Conservation (phyloP, 2,797 vertebrate genomes). For the Malacoctenus gilli region DNA sequence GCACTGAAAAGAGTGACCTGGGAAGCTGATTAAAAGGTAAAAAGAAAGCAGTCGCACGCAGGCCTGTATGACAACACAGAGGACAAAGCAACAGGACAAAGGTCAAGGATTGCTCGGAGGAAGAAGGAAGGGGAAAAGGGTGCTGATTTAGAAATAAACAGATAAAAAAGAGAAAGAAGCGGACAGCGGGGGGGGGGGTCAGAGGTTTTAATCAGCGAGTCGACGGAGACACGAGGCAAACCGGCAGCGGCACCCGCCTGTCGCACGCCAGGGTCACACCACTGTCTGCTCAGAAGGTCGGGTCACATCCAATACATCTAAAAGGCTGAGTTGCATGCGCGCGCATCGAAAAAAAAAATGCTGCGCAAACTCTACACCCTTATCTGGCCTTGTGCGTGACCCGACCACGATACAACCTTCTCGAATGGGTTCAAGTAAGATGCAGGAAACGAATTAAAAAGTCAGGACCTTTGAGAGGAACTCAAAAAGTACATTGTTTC, state of each 20-base stretch:
- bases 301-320: slow-evolving; percentile 56
- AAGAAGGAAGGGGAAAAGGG: slow-evolving; percentile 65
- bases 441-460: slow-evolving; percentile 10
- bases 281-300: slow-evolving; percentile 53
- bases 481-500: slow-evolving; percentile 41
- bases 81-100: slow-evolving; percentile 58
- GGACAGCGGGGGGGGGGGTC: slow-evolving; percentile 47
- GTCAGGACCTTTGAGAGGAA: slow-evolving; percentile 9
- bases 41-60: slow-evolving; percentile 2
- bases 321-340: slow-evolving; percentile 6
- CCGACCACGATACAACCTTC: slow-evolving; percentile 29
- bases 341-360: slow-evolving; percentile 18
- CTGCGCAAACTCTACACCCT: slow-evolving; percentile 20
- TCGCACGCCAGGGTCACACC: slow-evolving; percentile 52
- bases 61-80: slow-evolving; percentile 24
- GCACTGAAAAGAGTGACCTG: neutral
- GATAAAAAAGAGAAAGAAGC: slow-evolving; percentile 59
- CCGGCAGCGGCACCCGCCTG: slow-evolving; percentile 31
- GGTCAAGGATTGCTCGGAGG: slow-evolving; percentile 66
- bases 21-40: neutral
- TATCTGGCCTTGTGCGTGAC: slow-evolving; percentile 27
- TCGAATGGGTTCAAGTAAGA: slow-evolving; percentile 20
- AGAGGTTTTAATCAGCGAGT: slow-evolving; percentile 69
- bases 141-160: slow-evolving; percentile 68
- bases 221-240: slow-evolving; percentile 51